Base-by-base conservation (phyloP, 2,888 invertebrate genomes). In the Asteroscopus sphinx region DNA sequence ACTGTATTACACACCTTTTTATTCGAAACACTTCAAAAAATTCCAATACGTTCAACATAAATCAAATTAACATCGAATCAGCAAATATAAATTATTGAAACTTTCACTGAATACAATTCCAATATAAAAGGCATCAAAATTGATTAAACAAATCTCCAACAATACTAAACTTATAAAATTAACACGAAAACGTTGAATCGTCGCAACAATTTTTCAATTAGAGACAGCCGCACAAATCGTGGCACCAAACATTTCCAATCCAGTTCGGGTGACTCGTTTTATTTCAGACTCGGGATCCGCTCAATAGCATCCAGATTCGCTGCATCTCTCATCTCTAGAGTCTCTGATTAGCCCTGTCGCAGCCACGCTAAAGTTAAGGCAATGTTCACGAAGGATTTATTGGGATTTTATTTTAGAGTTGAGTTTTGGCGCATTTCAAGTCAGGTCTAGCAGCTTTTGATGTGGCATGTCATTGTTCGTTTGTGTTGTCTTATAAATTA, bases 261-360 rank as follows among this genome's bases (percentile, higher is more conserved):
- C 48, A 8, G 37, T 28, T 11, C 9, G 28, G 1, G 3, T 9
- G 11, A 37, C 9, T 71, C 53, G 57, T 65, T 78, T 65, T 72
- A 65, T 68, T 72, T 61, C 16, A 44, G 42, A 44, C 16, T 16
- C 15, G 15, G 36, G 26, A 17, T 7, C 28, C 55, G 45, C 54
- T 68, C 73, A 60, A 72, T 75, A 56, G 60, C 32, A 25, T 28
- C 35, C 68, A 56, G 67, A 58, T 33, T 17, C 25, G 42, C 41
- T 68, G 66, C 79, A 68, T 77, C 55, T 76, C 77, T 73, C 76
- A 76, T 68, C 66, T 73, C 61, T 53, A 35, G 30, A 63, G 54
- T 21, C 39, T 42, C 49, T 76, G 68, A 75, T 78, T 78, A 76
- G 69, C 63, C 65, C 53, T 76, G 73, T 75, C 73, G 66, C 66